Evolutionary conservation across 2,797 vertebrate species (phyloP).

Genomic region (Esox masquinongy): DNA sequence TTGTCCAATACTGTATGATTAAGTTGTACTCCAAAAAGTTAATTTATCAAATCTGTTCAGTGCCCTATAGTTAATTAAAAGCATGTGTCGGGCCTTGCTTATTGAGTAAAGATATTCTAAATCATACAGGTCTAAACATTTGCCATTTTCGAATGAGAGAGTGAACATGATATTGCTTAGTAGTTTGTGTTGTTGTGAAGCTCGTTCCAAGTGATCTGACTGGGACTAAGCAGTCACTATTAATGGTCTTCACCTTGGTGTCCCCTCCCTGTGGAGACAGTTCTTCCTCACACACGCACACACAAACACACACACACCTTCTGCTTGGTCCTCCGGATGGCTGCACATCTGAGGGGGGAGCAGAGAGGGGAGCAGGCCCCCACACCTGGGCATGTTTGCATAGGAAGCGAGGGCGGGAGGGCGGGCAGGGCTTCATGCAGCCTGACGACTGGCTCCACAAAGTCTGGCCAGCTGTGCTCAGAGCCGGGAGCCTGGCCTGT

Average conservation of each 20-base stretch:
- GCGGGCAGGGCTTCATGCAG: conserved; percentile 33
- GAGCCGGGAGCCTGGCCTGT: conserved; percentile 38
- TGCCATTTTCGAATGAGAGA: not conserved
- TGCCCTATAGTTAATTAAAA: not conserved
- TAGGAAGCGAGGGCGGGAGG: conserved; percentile 40
- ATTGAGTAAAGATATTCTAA: not conserved
- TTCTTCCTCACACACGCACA: conserved; percentile 14
- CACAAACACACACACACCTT: conserved; percentile 16
- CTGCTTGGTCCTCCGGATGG: conserved; percentile 29
- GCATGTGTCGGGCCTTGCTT: not conserved
- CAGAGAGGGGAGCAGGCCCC: conserved; percentile 31
- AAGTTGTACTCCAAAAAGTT: not conserved
- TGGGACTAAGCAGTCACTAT: not conserved
- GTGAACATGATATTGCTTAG: not conserved
- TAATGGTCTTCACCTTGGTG: not conserved
- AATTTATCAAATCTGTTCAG: not conserved
- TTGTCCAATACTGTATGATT: not conserved
- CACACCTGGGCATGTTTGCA: conserved; percentile 73
- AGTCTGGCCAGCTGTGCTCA: conserved; percentile 72
- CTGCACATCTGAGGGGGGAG: conserved; percentile 46
- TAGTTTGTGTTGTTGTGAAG: not conserved
- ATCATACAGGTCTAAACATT: not conserved
- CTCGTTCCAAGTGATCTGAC: not conserved
- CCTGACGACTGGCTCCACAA: conserved; percentile 69
- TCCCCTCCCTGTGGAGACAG: not conserved